Base-by-base conservation (phyloP, 1,140 invertebrate species). In the Atopsyche davidsoni region DNA sequence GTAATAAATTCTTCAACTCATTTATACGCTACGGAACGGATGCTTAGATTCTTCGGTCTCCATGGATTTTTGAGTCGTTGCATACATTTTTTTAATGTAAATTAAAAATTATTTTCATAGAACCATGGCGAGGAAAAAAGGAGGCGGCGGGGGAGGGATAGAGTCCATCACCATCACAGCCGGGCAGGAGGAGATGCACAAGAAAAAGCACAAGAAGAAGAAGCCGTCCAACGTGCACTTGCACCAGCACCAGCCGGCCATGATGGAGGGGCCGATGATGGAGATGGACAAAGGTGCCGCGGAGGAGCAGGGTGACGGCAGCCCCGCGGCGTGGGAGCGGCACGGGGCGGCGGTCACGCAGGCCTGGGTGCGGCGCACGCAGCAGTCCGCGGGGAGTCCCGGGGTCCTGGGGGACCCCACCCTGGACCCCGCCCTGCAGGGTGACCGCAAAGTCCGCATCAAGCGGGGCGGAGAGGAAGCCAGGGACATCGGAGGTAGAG, bases 121-220 rank as follows among this genome's bases (percentile, higher is more conserved):
- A 38, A 51, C 53, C 0, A 47, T 51, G 35, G 49, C 42, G 18
- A 35, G 57, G 10, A 58, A 55, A 16, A 58, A 58, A 36, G 25
- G 25, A 11, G 17, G 34, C 22, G 44, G 41, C 21, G 51, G 51
- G 1, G 45, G 52, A 0, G 52, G 52, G 13, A 25, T 58, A 10
- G 53, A 55, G 39, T 45, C 57, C 4, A 51, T 58, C 17, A 58
- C 57, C 9, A 54, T 58, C 21, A 44, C 57, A 13, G 40, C 57
- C 11, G 32, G 35, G 1, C 46, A 48, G 16, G 23, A 28, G 4
- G 32, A 41, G 13, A 23, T 28, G 4, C 21, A 42, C 19, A 39
- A 58, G 24, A 51, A 58, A n/a, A 55, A 51, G 45, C 42, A 50
- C 21, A 51, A 54, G 32, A 51, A 51, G 48, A 48, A 52, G 44